phyloP scores from a whole-genome alignment of 2,797 vertebrate genomes.

The Microchirus variegatus region DNA sequence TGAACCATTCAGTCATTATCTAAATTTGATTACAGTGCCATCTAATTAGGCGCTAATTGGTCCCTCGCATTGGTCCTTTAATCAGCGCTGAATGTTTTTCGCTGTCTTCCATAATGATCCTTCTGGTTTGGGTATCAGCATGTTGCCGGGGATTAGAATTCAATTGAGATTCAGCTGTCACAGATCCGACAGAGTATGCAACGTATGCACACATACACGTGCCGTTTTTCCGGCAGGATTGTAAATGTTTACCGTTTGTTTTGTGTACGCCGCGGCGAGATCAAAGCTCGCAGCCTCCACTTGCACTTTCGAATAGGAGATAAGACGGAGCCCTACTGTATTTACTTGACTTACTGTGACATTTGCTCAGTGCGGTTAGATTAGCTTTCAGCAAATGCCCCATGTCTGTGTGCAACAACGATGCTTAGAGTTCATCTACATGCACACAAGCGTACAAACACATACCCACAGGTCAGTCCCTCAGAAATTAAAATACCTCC shows the following conservation, averaged over 20 bases:
- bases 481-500: too few species aligned
- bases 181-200: not conserved
- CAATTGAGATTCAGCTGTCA: conserved; percentile 1
- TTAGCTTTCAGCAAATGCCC: not conserved
- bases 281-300: conserved; percentile 9
- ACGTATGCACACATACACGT: not conserved
- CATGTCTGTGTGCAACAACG: not conserved
- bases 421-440: not conserved
- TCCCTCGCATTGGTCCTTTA: conserved; percentile 26
- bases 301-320: conserved; percentile 4
- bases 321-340: not conserved
- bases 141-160: conserved; percentile 4
- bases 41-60: conserved; percentile 24
- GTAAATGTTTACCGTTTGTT: conserved; percentile 22
- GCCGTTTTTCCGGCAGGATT: not conserved
- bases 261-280: not conserved
- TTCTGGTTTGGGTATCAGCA: not conserved
- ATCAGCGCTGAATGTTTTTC: conserved; percentile 3
- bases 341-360: conserved; percentile 29
- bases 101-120: not conserved
- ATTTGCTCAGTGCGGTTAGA: conserved; percentile 1
- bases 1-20: not conserved
- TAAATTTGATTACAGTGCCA: conserved; percentile 10
- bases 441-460: not conserved
- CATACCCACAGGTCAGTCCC: not conserved